Evolutionary conservation across 2,888 invertebrate genomes (phyloP), one percentile per base, ranked within the genome.

Genomic region (Hemicrepidius hirtus): DNA sequence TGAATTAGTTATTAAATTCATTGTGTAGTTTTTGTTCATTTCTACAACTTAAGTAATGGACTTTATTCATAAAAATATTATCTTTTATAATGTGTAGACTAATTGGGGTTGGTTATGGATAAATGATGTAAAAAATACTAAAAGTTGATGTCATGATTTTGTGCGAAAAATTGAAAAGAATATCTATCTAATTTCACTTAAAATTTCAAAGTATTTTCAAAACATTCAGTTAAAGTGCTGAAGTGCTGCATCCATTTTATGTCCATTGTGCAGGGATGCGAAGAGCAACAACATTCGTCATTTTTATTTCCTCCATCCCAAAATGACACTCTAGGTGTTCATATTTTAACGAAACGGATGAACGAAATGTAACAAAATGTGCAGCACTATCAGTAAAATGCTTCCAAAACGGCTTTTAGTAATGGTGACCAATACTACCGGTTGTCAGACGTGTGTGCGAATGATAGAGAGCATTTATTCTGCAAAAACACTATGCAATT

Each of bases 231-330:
- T 53, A 53, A 65, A 65, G 37, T 57, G 40, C 35, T 57, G 57
- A 57, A 66, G 57, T 66, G 63, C 41, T 24, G 49, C 21, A 69
- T 37, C 53, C 68, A 62, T 63, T 72, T 67, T 67, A 57, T 40
- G 73, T 68, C 28, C 65, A 59, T 66, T 73, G 69, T 55, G 37
- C 41, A 57, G 9, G 32, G 53, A 24, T 57, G 40, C 60, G 60
- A 37, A n/a, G 41, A 60, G 60, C 59, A 67, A 71, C 73, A 68
- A 53, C 74, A 74, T 74, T 74, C 71, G 71, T 74, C 74, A 74
- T 74, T 74, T 74, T 74, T 74, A 68, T 71, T 68, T 71, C 62
- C 67, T 44, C n/a, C 41, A 40, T 53, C 62, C 60, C 44, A 67
- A 67, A 71, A 71, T 62, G 59, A 60, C 64, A 53, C 53, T 64